These are phyloP conservation scores for Drosophila jambulina DNA, from an alignment of 1,140 invertebrate species.

Conservation along the genomic window DNA sequence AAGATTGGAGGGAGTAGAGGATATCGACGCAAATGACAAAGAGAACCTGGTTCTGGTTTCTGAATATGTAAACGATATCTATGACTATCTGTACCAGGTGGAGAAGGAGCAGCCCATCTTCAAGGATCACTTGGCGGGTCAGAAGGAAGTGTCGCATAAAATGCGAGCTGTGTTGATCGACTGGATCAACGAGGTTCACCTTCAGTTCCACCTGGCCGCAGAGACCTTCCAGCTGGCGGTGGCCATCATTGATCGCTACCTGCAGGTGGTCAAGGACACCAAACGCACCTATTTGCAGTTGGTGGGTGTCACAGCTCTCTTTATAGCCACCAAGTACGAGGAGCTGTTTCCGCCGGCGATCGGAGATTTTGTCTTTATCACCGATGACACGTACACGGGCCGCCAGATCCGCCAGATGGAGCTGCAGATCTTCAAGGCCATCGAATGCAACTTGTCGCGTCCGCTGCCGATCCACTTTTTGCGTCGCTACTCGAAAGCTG, in stretches of 20 bases:
- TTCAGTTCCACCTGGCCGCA: slow-evolving; percentile 93
- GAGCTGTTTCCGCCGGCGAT: slow-evolving; percentile 96
- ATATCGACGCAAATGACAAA: slow-evolving; percentile 91
- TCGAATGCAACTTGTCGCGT: slow-evolving; percentile 93
- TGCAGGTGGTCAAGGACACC: slow-evolving; percentile 89
- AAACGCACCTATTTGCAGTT: slow-evolving; percentile 91
- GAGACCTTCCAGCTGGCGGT: slow-evolving; percentile 97
- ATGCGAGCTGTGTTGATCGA: slow-evolving; percentile 96
- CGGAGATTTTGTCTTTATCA: slow-evolving; percentile 96
- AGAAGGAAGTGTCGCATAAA: slow-evolving; percentile 88
- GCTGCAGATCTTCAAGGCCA: slow-evolving; percentile 89
- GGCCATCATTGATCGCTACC: slow-evolving; percentile 95
- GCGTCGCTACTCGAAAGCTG: slow-evolving; percentile 89
- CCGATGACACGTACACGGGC: slow-evolving; percentile 94
- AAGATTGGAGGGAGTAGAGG: slow-evolving; percentile 83
- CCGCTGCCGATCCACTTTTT: slow-evolving; percentile 96
- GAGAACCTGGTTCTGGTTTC: slow-evolving; percentile 91
- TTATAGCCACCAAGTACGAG: slow-evolving; percentile 98
- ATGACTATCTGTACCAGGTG: slow-evolving; percentile 89
- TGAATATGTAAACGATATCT: slow-evolving; percentile 94
- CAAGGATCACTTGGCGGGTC: slow-evolving; percentile 87
- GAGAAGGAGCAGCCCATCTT: slow-evolving; percentile 88
- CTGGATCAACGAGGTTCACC: slow-evolving; percentile 97
- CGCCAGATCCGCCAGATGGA: slow-evolving; percentile 94
- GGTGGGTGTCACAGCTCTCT: slow-evolving; percentile 95